phyloP scores from a whole-genome alignment of 2,113 vertebrate genomes.

The Ptychochromis oligacanthus region DNA sequence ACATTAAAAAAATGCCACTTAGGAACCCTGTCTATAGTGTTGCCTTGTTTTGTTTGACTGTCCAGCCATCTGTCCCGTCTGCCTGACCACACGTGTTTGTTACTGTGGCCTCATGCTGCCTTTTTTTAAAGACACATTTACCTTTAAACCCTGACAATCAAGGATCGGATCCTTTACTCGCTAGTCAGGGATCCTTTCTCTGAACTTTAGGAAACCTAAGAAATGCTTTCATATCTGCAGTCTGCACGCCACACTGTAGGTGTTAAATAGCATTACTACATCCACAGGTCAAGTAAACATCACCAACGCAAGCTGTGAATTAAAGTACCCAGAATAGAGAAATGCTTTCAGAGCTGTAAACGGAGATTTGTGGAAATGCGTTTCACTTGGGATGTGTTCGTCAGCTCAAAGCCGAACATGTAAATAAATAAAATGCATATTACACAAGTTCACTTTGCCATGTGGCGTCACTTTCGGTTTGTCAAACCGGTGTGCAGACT shows the following conservation, averaged over 20 bases:
- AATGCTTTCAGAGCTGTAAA: not conserved
- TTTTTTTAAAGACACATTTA: not conserved
- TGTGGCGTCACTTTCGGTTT: not conserved
- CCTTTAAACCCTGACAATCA: conserved; percentile 55
- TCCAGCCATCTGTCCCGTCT: not conserved
- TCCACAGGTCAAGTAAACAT: not conserved
- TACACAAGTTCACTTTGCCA: not conserved
- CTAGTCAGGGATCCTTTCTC: not conserved
- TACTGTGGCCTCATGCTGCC: conserved; percentile 23
- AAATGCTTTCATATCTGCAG: not conserved
- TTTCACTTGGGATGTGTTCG: not conserved
- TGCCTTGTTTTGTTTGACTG: not conserved
- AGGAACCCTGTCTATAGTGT: not conserved
- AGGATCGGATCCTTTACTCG: not conserved
- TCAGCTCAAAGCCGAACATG: conserved; percentile 15
- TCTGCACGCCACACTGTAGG: not conserved
- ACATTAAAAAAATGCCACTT: not conserved
- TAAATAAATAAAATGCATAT: conserved; percentile 31
- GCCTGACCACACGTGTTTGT: not conserved
- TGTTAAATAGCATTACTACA: not conserved
- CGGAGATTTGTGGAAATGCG: not conserved
- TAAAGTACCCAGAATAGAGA: too few species aligned
- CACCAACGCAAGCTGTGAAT: not conserved
- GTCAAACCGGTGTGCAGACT: not conserved
- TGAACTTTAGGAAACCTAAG: not conserved